Evolutionary conservation across 2,888 invertebrate genomes (phyloP), one percentile per base, ranked within the genome.

Genomic region (Hydraecia micacea): DNA sequence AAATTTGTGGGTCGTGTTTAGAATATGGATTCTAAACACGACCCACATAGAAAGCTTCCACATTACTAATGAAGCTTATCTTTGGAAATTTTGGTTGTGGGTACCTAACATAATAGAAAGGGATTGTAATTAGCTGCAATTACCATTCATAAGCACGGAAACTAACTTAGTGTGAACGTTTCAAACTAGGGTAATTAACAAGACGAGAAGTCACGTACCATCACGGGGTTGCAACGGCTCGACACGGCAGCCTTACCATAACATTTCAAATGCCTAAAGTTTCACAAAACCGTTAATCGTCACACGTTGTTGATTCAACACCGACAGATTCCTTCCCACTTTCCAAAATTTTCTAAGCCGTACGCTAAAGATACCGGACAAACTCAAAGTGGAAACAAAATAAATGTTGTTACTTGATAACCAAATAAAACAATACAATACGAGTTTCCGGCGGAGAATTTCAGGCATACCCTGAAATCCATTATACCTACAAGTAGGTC

Each of bases 381-480:
- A 80, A 83, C 83, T 80, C 72, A 76, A 87, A 84, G 70, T 83
- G 55, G 75, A 84, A 86, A 88, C 85, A 87, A 85, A 87, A 88
- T 88, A 90, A 90, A 90, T 88, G 83, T 89, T 88, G 76, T 60
- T 46, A 46, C 42, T 46, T 28, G 60, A 72, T 76, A 88, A 86
- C 80, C 77, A 80, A 89, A 87, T 87, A 85, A 89, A 89, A 65
- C 63, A n/a, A n/a, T n/a, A n/a, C n/a, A n/a, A n/a, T n/a, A n/a
- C 52, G 77, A 86, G 85, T 86, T 88, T 85, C 77, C 74, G 72
- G 49, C 75, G 73, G 55, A 80, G 81, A 84, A 83, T 79, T 81
- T 81, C 13, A 46, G 42, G 42, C 75, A 72, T 81, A 71, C 71
- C 25, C 74, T 36, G 25, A 68, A 76, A 21, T 62, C 52, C 28